Evolutionary conservation across 1,140 invertebrate genomes (phyloP), one percentile per base, ranked within the genome.

Genomic region (Parapsyche elsis): DNA sequence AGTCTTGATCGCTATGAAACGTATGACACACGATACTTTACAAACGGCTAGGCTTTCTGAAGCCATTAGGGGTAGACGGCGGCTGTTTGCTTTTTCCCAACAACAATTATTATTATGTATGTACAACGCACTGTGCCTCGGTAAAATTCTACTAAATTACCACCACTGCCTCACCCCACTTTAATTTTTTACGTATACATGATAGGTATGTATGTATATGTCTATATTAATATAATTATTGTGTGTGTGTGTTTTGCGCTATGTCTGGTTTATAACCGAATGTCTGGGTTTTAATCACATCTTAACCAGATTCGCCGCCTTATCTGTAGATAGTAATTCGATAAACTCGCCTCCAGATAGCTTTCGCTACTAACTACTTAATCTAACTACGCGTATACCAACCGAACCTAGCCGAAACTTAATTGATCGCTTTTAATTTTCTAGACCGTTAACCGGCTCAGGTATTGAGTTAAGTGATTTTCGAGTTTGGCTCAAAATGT

Each of bases 231-330:
- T 38, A 38, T 38, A 38, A 38, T 38, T 38, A 38, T n/a, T n/a
- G n/a, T n/a, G n/a, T n/a, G n/a, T n/a, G n/a, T n/a, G n/a, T 61
- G 16, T 61, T 61, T 61, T 61, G 9, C 9, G 16, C 16, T 5
- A 16, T 19, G 57, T 61, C 57, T 61, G 57, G 57, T 61, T 61
- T 61, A 61, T 61, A 61, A 30, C n/a, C 74, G 74, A 9, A 64
- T 64, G 75, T 24, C 44, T 59, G 38, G 30, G 2, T 30, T 77
- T 77, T 77, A 77, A 77, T 77, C 57, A 77, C 57, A 24, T 49
- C 75, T 44, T 64, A 77, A 77, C 75, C 75, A 64, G 38, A 30
- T 44, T 64, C 75, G 53, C 75, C 75, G 61, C 46, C 75, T 77
- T 77, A 75, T 75, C 73, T 38, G 30, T n/a, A n/a, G 9, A 12